Conservation (phyloP, 2,113 vertebrate species). For the Etheostoma spectabile region DNA sequence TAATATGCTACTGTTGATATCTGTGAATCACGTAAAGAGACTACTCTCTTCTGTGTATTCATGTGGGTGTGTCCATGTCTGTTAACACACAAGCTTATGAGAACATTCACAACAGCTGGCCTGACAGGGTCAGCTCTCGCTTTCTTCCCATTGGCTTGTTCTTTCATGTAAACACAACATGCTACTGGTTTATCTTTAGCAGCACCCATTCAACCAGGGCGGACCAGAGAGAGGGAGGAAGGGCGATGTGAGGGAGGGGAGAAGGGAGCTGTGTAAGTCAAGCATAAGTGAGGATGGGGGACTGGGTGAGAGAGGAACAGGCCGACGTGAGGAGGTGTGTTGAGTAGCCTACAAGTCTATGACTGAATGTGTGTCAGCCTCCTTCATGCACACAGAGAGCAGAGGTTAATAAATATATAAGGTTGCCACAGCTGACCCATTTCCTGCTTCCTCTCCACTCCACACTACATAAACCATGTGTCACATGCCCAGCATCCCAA, state of each 20-base stretch:
- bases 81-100: slow-evolving; percentile 36
- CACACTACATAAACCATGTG: slow-evolving; percentile 59
- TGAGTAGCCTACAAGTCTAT: slow-evolving; percentile 30
- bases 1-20: slow-evolving; percentile 47
- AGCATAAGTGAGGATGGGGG: slow-evolving; percentile 39
- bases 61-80: slow-evolving; percentile 11
- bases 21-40: slow-evolving; percentile 12
- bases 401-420: slow-evolving; percentile 73
- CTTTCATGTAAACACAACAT: slow-evolving; percentile 66
- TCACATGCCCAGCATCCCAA: slow-evolving; percentile 51
- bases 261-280: slow-evolving; percentile 14
- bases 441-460: slow-evolving; percentile 59
- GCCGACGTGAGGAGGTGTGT: slow-evolving; percentile 42
- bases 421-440: slow-evolving; percentile 76
- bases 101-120: slow-evolving; percentile 76
- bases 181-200: slow-evolving; percentile 78
- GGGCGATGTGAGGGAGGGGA: not conserved
- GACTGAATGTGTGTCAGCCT: slow-evolving; percentile 19
- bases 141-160: slow-evolving; percentile 59
- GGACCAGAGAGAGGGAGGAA: slow-evolving; percentile 20
- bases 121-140: slow-evolving; percentile 45
- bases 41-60: slow-evolving; percentile 23
- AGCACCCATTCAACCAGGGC: slow-evolving; percentile 65
- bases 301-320: slow-evolving; percentile 5
- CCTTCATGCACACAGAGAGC: slow-evolving; percentile 6